These are phyloP conservation scores for Scalopus aquaticus DNA, from an alignment of 2,113 vertebrate genomes.

Conservation along the genomic window DNA sequence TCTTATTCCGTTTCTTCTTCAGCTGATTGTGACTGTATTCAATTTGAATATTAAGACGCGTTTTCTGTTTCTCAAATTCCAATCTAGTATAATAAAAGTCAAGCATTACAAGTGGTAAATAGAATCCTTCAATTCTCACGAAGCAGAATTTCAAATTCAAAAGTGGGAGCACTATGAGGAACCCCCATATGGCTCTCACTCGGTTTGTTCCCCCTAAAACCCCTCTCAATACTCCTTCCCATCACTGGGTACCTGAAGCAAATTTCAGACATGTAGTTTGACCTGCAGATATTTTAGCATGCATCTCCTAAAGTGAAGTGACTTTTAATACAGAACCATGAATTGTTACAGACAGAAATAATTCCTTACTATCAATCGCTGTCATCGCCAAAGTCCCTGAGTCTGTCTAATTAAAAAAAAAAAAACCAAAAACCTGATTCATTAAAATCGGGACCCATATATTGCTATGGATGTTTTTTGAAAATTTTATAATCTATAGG, in stretches of 20 bases:
- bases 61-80: conserved; percentile 93
- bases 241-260: neutral
- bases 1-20: conserved; percentile 84
- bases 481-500: neutral
- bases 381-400: neutral
- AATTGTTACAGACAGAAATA: neutral
- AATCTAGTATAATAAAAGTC: conserved; percentile 84
- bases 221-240: neutral
- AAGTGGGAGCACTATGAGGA: neutral
- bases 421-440: neutral
- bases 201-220: neutral
- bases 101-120: conserved; percentile 31
- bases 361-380: neutral
- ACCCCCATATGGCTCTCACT: neutral
- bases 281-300: neutral
- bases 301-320: neutral
- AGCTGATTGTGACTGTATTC: conserved; percentile 90
- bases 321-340: conserved; percentile 18
- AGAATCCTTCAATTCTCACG: neutral
- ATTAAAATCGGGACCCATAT: neutral
- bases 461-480: neutral
- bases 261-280: neutral
- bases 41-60: conserved; percentile 87
- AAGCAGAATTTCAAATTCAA: neutral
- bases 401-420: neutral